Conservation (phyloP, 2,113 vertebrate genomes). For the Nipponia nippon region DNA sequence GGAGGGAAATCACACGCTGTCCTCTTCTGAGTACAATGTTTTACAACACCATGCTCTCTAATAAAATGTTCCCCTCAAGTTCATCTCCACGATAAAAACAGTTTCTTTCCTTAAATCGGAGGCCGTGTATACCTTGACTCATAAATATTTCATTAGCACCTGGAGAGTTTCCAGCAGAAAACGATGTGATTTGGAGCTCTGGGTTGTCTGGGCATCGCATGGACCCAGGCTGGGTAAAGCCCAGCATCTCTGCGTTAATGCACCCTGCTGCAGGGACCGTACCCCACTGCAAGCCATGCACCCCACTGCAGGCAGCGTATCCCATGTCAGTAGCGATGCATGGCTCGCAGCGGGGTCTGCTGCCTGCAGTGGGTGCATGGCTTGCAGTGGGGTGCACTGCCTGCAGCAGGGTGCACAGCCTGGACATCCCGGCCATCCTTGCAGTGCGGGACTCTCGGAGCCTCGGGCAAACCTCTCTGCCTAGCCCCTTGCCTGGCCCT, state of each 20-base stretch:
- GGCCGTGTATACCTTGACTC: neutral
- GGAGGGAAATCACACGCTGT: neutral
- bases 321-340: no score
- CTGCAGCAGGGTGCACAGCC: neutral
- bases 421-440: neutral
- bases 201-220: neutral
- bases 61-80: neutral
- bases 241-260: rapidly evolving
- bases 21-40: neutral
- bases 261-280: no score
- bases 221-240: neutral
- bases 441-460: neutral
- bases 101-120: neutral
- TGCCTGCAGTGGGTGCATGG: neutral
- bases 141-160: neutral
- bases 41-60: neutral
- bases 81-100: neutral
- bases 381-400: neutral
- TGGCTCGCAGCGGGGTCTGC: rapidly evolving
- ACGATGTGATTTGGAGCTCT: neutral
- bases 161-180: neutral
- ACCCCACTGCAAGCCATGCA: no score
- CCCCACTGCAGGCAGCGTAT: no score
- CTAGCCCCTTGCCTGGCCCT: neutral
- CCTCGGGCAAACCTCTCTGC: no score